A percentile compares a stretch with the other conserved stretches of the same genome.
Conservation (phyloP, 35 echinoderm and acorn worm species). For the Hemicentrotus pulcherrimus region DNA sequence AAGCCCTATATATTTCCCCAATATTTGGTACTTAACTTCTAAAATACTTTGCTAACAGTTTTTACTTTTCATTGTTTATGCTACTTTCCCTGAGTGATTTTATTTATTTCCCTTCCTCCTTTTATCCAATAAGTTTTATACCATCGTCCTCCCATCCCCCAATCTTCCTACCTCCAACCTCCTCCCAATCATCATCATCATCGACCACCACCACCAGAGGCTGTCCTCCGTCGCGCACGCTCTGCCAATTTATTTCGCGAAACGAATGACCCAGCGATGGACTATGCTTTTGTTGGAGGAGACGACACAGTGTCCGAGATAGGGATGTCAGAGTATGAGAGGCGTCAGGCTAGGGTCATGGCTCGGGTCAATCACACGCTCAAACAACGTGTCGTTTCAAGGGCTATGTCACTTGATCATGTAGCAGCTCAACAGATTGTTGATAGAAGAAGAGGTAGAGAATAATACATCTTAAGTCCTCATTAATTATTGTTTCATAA, state of each 20-base stretch:
- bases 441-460: constrained; percentile 20
- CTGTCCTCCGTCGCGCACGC: constrained; percentile 15
- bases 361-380: neutral
- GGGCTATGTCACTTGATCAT: constrained; percentile 11
- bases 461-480: neutral
- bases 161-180: constrained; percentile 3
- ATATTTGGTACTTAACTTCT: neutral
- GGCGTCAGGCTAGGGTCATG: constrained; percentile 36
- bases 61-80: neutral
- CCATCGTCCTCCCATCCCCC: neutral
- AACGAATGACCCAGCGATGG: neutral
- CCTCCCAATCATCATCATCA: neutral
- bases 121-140: neutral
- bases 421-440: neutral
- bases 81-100: neutral
- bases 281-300: neutral
- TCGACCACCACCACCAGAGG: neutral
- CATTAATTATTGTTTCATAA: neutral
- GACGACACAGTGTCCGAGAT: constrained; percentile 42
- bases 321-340: constrained; percentile 34
- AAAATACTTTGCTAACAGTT: neutral
- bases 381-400: neutral
- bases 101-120: neutral
- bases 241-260: neutral
- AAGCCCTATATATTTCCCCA: neutral